Percentiles rank a stretch among this genome's conserved stretches.
phyloP scores from a whole-genome alignment of 2,797 vertebrate genomes.

The Pterois miles region DNA sequence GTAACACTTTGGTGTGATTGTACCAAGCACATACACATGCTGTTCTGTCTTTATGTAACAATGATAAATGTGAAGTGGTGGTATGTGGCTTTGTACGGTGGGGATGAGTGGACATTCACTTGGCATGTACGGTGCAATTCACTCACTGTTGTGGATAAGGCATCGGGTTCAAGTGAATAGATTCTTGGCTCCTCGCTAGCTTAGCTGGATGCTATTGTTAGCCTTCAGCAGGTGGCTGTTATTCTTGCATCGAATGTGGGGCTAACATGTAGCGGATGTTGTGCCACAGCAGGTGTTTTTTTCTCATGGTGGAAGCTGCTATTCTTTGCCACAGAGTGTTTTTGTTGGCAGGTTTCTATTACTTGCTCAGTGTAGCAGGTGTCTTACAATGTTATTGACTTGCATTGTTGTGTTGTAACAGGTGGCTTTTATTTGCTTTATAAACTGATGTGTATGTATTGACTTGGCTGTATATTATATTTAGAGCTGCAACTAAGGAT shows the following conservation, averaged over 20 bases:
- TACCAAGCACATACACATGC: conserved; percentile 1
- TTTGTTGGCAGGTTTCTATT: conserved; percentile 67
- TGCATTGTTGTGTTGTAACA: conserved; percentile 57
- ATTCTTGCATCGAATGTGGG: conserved; percentile 57
- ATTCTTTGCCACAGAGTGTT: conserved; percentile 71
- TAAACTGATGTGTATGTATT: neutral
- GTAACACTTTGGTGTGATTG: conserved; percentile 35
- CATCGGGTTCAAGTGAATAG: conserved; percentile 38
- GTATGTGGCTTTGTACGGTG: conserved; percentile 19
- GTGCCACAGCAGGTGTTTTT: conserved; percentile 78
- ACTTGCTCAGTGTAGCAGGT: conserved; percentile 63
- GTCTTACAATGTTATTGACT: conserved; percentile 53
- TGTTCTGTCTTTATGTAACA: conserved; percentile 43
- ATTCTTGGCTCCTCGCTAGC: conserved; percentile 21
- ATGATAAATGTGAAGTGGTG: conserved; percentile 42
- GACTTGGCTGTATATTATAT: neutral
- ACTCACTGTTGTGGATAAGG: conserved; percentile 18
- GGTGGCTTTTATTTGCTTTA: conserved; percentile 50
- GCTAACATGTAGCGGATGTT: conserved; percentile 66
- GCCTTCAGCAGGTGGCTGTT: conserved; percentile 76
- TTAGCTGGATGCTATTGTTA: conserved; percentile 64
- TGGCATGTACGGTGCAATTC: conserved; percentile 16
- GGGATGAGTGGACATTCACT: conserved; percentile 31
- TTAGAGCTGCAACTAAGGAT: neutral
- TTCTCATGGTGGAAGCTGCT: conserved; percentile 43